These are phyloP conservation scores for Romanogobio albipinnatus DNA, from an alignment of 2,113 vertebrate species.

Conservation along the genomic window DNA sequence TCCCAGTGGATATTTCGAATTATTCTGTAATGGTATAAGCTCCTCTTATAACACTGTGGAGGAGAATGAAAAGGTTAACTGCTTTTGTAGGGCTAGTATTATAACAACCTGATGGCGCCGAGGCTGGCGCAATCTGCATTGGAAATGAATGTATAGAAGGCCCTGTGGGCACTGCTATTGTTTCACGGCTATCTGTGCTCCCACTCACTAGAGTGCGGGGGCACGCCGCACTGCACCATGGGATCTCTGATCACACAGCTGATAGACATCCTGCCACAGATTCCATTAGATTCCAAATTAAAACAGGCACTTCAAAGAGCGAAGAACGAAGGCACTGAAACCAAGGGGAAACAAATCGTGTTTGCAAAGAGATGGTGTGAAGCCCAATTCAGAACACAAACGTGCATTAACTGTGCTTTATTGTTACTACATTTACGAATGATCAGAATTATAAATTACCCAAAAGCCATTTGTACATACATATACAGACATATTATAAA, in stretches of 20 bases:
- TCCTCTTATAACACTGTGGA: neutral
- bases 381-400: conserved; percentile 24
- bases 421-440: neutral
- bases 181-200: conserved; percentile 77
- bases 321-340: conserved; percentile 68
- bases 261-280: conserved; percentile 74
- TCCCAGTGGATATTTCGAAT: neutral
- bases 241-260: conserved; percentile 74
- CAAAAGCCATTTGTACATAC: neutral
- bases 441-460: neutral
- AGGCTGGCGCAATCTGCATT: conserved; percentile 66
- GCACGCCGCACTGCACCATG: conserved; percentile 69
- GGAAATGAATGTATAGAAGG: conserved; percentile 67
- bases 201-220: conserved; percentile 72
- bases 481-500: no score
- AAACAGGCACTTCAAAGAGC: conserved; percentile 78
- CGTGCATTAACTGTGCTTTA: neutral
- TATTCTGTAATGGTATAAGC: neutral
- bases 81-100: neutral
- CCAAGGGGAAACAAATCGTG: conserved; percentile 47
- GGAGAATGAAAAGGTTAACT: conserved; percentile 14
- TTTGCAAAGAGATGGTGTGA: conserved; percentile 56
- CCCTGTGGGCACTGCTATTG: conserved; percentile 69
- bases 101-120: conserved; percentile 20
- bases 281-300: conserved; percentile 81